These are phyloP conservation scores for Capitulum mitella DNA, from an alignment of 2,888 invertebrate genomes.

Conservation along the genomic window DNA sequence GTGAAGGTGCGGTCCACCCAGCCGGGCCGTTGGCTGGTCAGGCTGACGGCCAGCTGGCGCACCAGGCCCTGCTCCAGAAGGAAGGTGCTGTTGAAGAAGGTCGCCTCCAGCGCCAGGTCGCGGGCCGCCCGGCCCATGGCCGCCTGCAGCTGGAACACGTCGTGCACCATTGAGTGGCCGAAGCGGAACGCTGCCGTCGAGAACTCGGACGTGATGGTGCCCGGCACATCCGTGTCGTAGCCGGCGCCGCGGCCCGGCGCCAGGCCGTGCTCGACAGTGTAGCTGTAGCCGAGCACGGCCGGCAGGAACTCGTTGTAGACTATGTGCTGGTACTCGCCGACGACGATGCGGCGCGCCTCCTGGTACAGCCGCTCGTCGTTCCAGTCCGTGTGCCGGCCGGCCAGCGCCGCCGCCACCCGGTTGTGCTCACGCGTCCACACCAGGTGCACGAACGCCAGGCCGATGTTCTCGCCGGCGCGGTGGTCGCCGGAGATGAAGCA, in stretches of 20 bases:
- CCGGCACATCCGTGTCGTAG: constrained; percentile 26
- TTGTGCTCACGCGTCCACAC: constrained; percentile 53
- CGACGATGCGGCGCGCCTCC: constrained; percentile 48
- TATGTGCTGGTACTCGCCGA: constrained; percentile 59
- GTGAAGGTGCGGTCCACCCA: not conserved
- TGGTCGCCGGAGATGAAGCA: constrained; percentile 17
- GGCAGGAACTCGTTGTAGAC: constrained; percentile 75
- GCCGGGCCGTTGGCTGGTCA: not conserved
- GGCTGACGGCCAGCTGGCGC: not conserved
- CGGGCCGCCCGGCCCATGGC: no score
- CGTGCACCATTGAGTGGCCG: constrained; percentile 33
- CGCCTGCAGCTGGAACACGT: not conserved
- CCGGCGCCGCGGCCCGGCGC: not conserved
- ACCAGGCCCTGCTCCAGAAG: not conserved
- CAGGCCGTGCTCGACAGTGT: not conserved
- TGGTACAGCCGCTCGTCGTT: constrained; percentile 49
- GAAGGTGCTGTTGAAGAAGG: constrained; percentile 4
- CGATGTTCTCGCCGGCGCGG: constrained; percentile 45
- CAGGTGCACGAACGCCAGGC: constrained; percentile 63
- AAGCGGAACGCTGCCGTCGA: constrained; percentile 33
- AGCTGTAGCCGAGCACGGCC: constrained; percentile 50
- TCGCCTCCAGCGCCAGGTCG: not conserved
- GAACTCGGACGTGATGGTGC: constrained; percentile 31
- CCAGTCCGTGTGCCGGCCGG: constrained; percentile 47
- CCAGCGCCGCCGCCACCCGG: constrained; percentile 45